Conservation (phyloP, 1,140 invertebrate genomes). For the Sminthurinus signatus region DNA sequence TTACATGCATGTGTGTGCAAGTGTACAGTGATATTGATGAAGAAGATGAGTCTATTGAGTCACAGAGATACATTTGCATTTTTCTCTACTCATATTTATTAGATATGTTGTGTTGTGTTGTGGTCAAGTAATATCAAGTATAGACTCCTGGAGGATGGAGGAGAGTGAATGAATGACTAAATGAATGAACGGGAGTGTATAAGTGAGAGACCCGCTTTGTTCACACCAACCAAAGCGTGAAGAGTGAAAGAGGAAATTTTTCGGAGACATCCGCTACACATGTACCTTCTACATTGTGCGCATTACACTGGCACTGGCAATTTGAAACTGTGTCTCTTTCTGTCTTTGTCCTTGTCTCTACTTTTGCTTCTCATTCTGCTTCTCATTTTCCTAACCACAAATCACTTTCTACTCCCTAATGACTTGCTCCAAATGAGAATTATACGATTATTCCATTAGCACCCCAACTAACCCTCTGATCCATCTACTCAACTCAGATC, state of each 20-base stretch:
- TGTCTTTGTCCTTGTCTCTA: too few relatives aligned
- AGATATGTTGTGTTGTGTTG: too few relatives aligned
- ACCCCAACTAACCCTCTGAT: slow-evolving; percentile 1
- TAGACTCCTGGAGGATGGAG: too few relatives aligned
- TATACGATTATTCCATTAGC: slow-evolving; percentile 17
- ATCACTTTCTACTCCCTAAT: slow-evolving; percentile 11
- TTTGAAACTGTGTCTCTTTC: neutral
- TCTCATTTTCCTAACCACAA: neutral
- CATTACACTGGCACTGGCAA: neutral
- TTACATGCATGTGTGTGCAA: too few relatives aligned
- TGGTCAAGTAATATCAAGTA: too few relatives aligned
- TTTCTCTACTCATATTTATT: too few relatives aligned
- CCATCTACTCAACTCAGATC: too few relatives aligned
- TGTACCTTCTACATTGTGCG: neutral
- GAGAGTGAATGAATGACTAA: too few relatives aligned
- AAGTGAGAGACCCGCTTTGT: neutral
- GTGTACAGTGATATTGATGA: too few relatives aligned
- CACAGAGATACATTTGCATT: too few relatives aligned
- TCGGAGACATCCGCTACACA: neutral
- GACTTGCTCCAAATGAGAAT: slow-evolving; percentile 13
- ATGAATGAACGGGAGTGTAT: too few relatives aligned
- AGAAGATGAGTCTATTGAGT: too few relatives aligned
- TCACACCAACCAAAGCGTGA: slow-evolving; percentile 6
- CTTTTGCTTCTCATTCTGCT: neutral
- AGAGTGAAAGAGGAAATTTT: slow-evolving; percentile 5